Conservation (phyloP, 2,888 invertebrate genomes). For the Synanthedon andrenaeformis region DNA sequence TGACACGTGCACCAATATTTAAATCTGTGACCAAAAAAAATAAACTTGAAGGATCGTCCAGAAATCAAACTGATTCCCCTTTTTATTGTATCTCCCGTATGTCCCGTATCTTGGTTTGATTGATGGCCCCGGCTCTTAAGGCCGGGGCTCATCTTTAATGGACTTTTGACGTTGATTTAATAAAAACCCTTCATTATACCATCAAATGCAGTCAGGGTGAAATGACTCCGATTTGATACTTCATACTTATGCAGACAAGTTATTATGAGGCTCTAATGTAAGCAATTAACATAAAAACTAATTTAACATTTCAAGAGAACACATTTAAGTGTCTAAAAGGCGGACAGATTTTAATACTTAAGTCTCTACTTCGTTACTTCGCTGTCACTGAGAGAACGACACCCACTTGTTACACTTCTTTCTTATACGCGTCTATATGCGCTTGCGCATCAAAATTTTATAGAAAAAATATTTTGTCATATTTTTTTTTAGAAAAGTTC, state of each 20-base stretch:
- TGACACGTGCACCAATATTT: constrained; percentile 13
- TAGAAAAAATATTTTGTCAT: too few species aligned
- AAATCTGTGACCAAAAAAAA: constrained; percentile 17
- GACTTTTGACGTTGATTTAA: constrained; percentile 68
- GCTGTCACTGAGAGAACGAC: too few species aligned
- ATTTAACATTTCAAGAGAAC: not conserved
- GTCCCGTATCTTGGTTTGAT: constrained; percentile 46
- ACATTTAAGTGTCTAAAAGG: too few species aligned
- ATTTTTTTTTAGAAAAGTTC: too few species aligned
- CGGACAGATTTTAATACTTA: too few species aligned
- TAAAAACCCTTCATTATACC: constrained; percentile 65
- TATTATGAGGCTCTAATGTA: constrained; percentile 9
- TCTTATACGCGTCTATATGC: too few species aligned
- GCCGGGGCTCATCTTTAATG: constrained; percentile 51
- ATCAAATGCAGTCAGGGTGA: constrained; percentile 31
- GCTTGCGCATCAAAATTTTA: too few species aligned
- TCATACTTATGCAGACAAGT: constrained; percentile 23
- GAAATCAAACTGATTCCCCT: constrained; percentile 8
- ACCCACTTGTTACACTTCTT: too few species aligned
- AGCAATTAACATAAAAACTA: constrained; percentile 13
- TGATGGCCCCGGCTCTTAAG: constrained; percentile 39
- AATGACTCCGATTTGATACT: constrained; percentile 11
- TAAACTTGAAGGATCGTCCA: constrained; percentile 9
- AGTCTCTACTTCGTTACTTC: too few species aligned
- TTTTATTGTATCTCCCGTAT: constrained; percentile 23